Evolutionary conservation across 2,113 vertebrate species (phyloP), one percentile per base, ranked within the genome.

Genomic region (Fregetta grallaria): DNA sequence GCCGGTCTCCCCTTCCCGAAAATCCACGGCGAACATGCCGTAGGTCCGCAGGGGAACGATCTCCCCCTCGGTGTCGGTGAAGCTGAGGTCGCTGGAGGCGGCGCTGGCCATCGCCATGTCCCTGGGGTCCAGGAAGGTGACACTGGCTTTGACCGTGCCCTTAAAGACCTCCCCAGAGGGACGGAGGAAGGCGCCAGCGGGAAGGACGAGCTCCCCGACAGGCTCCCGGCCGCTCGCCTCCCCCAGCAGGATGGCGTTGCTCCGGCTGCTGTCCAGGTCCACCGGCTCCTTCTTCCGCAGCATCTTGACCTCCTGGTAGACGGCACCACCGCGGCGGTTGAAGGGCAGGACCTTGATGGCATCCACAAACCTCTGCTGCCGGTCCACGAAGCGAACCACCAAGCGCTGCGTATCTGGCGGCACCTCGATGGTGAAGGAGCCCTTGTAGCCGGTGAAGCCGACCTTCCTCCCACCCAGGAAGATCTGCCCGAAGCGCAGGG

Each of bases 1-100:
- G 1, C 97, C 92, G 3, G 98, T 98, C 56, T 87, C 97, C 3
- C 98, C 97, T 2, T 99, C 99, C 44, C 98, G 98, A 86, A 99
- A 99, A 93, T 99, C 99, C 88, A 99, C 98, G 0, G 99, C 98
- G 52, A 99, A 99, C 99, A 99, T 99, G 38, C 99, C 99, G 2
- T 99, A 99, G 40, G 99, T 99, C 90, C 99, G 97, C 79, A 99
- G 98, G 4, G 99, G 99, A 5, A 98, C 97, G 66, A 99, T 98
- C 38, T 99, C 99, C 3, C 99, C 99, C 10, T 99, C 98, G 2
- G 97, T n/a, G 3, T 99, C 79, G 49, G 98, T 92, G 44, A 99
- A 99, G 94, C 98, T 99, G 81, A 99, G 98, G 97, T 99, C 99
- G 0, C 99, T 99, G 52, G 99, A 99, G 32, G 99, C 98, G 0